A percentile compares a stretch with the other conserved stretches of the same genome.
These are phyloP conservation scores for Tenthredo notha DNA, from an alignment of 2,888 invertebrate species.

Conservation along the genomic window DNA sequence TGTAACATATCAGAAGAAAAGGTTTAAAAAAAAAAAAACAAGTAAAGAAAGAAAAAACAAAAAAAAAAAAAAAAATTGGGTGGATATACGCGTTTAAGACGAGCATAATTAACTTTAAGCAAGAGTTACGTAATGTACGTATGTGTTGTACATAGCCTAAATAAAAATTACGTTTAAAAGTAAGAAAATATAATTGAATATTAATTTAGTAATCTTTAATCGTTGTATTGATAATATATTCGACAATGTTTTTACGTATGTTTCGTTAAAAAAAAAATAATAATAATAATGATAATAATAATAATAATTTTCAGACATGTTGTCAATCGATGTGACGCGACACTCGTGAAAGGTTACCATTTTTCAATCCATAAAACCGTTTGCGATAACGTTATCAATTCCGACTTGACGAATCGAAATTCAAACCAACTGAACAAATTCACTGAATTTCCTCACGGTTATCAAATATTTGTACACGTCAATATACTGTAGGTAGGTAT, in stretches of 20 bases:
- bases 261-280: not conserved
- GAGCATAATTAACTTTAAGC: slow-evolving; percentile 74
- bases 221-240: not conserved
- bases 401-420: slow-evolving; percentile 12
- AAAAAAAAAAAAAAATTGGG: slow-evolving; percentile 52
- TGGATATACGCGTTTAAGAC: slow-evolving; percentile 67
- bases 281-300: no score
- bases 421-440: slow-evolving; percentile 28
- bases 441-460: slow-evolving; percentile 6
- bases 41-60: slow-evolving; percentile 53
- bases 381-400: not conserved
- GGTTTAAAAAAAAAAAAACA: slow-evolving; percentile 26
- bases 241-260: not conserved
- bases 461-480: slow-evolving; percentile 6
- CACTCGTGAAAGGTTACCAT: not conserved
- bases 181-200: slow-evolving; percentile 57
- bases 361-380: slow-evolving; percentile 6
- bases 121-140: slow-evolving; percentile 77
- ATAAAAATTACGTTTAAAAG: slow-evolving; percentile 77
- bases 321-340: not conserved
- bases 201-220: not conserved
- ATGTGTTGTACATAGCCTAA: slow-evolving; percentile 78
- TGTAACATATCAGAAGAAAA: slow-evolving; percentile 74
- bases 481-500: not conserved
- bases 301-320: no score